Conservation (phyloP, 1,140 invertebrate genomes). For the Euura lappo region DNA sequence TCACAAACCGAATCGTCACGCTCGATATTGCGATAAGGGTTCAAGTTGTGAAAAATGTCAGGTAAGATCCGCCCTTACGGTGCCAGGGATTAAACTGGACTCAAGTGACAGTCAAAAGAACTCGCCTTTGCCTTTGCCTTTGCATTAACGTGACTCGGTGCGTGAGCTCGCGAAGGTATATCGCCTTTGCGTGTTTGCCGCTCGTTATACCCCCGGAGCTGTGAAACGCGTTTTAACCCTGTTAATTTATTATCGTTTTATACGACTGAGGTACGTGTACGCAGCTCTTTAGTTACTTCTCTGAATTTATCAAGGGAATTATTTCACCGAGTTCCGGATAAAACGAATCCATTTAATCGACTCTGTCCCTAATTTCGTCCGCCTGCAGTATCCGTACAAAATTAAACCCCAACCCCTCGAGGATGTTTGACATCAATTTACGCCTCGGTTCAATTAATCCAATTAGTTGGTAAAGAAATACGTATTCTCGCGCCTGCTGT, state of each 20-base stretch:
- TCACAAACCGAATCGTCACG: too few relatives aligned
- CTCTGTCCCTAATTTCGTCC: too few relatives aligned
- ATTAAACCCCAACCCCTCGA: too few relatives aligned
- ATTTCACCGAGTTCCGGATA: too few relatives aligned
- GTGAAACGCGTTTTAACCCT: neutral
- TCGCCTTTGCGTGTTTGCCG: neutral
- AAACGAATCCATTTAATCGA: too few relatives aligned
- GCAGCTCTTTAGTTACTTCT: too few relatives aligned
- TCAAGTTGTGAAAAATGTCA: neutral
- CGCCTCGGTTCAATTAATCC: too few relatives aligned
- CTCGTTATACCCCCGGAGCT: neutral
- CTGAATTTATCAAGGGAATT: too few relatives aligned
- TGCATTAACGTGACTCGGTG: neutral
- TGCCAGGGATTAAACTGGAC: neutral
- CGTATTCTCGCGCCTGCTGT: neutral
- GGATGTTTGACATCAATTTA: too few relatives aligned
- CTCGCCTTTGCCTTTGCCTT: neutral
- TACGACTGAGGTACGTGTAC: too few relatives aligned
- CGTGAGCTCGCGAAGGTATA: neutral
- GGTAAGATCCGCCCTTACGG: neutral
- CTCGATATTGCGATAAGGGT: neutral
- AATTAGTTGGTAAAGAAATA: too few relatives aligned
- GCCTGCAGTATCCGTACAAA: too few relatives aligned
- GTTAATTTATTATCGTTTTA: neutral
- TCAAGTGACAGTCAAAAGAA: neutral